These are phyloP conservation scores for Yoshiicerus persimilis DNA, from an alignment of 1,140 invertebrate species.

Conservation along the genomic window DNA sequence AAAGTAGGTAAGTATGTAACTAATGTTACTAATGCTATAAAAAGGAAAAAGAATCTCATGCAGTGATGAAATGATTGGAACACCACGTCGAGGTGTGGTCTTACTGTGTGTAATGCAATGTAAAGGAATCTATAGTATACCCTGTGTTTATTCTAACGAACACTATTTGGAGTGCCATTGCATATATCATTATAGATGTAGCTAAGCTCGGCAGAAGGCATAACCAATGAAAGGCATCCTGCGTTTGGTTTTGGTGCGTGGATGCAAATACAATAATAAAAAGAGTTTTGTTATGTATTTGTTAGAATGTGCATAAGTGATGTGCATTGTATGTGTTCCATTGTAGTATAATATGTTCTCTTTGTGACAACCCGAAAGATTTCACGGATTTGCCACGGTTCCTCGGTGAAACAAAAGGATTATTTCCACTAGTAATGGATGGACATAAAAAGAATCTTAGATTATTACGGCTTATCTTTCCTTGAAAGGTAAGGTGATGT, in stretches of 20 bases:
- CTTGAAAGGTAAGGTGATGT: background rate
- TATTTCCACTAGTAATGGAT: background rate
- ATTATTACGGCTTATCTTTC: background rate
- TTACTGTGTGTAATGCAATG: background rate
- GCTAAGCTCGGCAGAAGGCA: background rate
- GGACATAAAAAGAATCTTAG: constrained; percentile 18
- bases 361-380: constrained; percentile 2
- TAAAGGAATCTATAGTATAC: background rate
- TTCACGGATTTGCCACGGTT: background rate
- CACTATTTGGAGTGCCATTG: background rate
- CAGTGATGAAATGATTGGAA: background rate
- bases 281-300: background rate
- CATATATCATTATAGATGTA: background rate
- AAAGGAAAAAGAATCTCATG: background rate
- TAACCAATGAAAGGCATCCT: background rate
- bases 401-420: constrained; percentile 13
- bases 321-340: background rate
- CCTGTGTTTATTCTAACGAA: background rate
- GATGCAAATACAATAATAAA: background rate
- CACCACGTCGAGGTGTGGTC: background rate
- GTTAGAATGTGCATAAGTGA: background rate
- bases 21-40: background rate
- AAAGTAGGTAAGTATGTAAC: background rate
- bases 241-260: background rate
- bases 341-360: background rate